Base-by-base conservation (phyloP, 2,888 invertebrate genomes). In the Andrena dorsata region DNA sequence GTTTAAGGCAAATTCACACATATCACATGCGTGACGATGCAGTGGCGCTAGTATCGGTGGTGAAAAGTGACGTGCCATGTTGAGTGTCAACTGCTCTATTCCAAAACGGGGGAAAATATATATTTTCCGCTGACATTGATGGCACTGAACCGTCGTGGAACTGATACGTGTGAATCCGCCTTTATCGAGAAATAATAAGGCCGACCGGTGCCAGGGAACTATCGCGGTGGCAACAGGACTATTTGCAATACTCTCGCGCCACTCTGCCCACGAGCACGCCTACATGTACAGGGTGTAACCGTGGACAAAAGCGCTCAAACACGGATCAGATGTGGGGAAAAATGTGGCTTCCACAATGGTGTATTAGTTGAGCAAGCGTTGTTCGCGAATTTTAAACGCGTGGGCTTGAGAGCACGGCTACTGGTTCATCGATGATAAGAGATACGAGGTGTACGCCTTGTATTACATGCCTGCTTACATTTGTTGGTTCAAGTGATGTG, bases 151-250 rank as follows among this genome's bases (percentile, higher is more conserved):
- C 16, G 41, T 16, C 16, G 2, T 13, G 0, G 41, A 41, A 41
- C 16, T 5, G 5, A 16, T 41, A 41, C 41, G 13, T 41, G 41
- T 41, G 16, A 41, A 41, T 41, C 41, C 49, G 20, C 10, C 47
- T 28, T 49, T 20, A 32, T 23, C 51, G 23, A 75, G 72, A 83
- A 83, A 77, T 80, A 83, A 80, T 80, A 77, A 80, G 56, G 66
- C 63, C 53, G 56, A 20, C n/a, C 10, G 58, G 79, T 51, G 23
- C 47, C 47, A 16, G 28, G 16, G 49, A 16, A 56, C 66, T 77
- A 74, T 76, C 65, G 26, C 58, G 73, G 78, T 75, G 77, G 61
- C 64, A 65, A 72, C 75, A 75, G 75, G 23, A 58, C 63, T 65
- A 75, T 83, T 83, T 74, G 75, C 80, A 64, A 76, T 68, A 53